Evolutionary conservation across 2,888 invertebrate species (phyloP), one percentile per base, ranked within the genome.

Genomic region (Clanis bilineata): DNA sequence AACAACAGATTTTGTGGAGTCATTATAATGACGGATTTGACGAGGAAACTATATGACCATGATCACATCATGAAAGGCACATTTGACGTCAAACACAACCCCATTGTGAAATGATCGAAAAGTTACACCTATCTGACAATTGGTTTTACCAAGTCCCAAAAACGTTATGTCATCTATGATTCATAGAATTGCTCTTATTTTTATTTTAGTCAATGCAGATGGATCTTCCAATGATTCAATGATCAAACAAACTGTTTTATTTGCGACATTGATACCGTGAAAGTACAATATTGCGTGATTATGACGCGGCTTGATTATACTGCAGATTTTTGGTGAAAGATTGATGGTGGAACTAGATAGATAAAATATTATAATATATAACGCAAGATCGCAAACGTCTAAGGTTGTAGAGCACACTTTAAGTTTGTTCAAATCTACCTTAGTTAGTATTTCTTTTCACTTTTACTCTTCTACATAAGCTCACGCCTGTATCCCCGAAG

Each of bases 181-280:
- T 51, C 51, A 51, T 28, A 51, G 51, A 18, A 51, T 28, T 51
- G 51, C 51, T 32, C 51, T 51, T 18, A 32, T 51, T 51, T 22
- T 51, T 51, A 32, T 18, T 10, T 28, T 32, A 9, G 51, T 18
- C 51, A 32, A 9, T 15, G 41, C 9, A 41, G 18, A 18, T n/a
- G 25, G 22, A 28, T 18, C 32, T n/a, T 18, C 32, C 18, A 32
- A 51, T 51, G 51, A 51, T 32, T 51, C 18, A 51, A 18, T 18
- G 3, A 15, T 47, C 15, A 51, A 51, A 51, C 18, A 51, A 51
- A 32, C 15, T 32, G 28, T 10, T 51, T 4, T 47, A 10, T 32
- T 15, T 7, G 7, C 15, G 15, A 44, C 22, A 22, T n/a, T n/a
- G n/a, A n/a, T n/a, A n/a, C n/a, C n/a, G n/a, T 22, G 22, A 44